Percentiles rank a stretch among this genome's conserved stretches.
Conservation (phyloP, 2,113 vertebrate genomes). For the Amazona guildingii region DNA sequence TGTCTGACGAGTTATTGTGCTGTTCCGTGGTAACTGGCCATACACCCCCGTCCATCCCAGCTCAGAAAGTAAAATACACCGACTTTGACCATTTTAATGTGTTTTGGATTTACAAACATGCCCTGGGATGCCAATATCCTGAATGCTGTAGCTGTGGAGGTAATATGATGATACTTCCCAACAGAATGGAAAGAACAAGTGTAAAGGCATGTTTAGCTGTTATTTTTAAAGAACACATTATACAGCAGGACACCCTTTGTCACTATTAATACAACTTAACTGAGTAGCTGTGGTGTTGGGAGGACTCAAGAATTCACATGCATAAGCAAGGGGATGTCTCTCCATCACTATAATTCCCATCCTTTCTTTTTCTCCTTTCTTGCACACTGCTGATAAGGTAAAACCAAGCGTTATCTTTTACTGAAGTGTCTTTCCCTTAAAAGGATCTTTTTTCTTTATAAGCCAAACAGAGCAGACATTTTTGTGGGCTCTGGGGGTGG, state of each 20-base stretch:
- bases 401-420: neutral
- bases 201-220: neutral
- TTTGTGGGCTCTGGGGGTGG: slow-evolving; percentile 26
- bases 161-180: neutral
- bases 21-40: neutral
- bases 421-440: neutral
- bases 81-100: neutral
- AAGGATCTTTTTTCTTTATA: neutral
- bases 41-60: neutral
- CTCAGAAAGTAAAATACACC: neutral
- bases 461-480: slow-evolving; percentile 35
- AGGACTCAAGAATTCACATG: neutral
- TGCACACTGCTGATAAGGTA: neutral
- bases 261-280: neutral
- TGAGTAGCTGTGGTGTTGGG: neutral
- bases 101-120: neutral
- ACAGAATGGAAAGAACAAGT: neutral
- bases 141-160: neutral
- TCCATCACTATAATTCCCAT: neutral
- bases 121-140: neutral
- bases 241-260: neutral
- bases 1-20: neutral
- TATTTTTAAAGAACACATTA: neutral
- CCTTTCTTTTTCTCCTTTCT: neutral
- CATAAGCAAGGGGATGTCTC: neutral